A percentile compares a stretch with the other conserved stretches of the same genome.
Conservation (phyloP, 2,797 vertebrate species). For the Momotus momota region DNA sequence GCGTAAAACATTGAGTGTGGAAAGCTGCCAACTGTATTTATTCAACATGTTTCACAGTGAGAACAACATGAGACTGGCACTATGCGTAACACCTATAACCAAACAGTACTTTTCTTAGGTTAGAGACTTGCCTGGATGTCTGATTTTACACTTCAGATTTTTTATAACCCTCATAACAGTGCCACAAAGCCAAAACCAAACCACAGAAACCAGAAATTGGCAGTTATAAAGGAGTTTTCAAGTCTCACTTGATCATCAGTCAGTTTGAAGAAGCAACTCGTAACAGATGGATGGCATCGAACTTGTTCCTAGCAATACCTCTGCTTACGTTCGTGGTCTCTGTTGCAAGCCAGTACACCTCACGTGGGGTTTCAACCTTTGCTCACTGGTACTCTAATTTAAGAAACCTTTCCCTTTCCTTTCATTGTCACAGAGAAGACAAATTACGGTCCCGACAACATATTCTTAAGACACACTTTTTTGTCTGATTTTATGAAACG, state of each 20-base stretch:
- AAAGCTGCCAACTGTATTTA: background rate
- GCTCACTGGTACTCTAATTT: background rate
- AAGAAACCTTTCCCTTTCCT: constrained; percentile 12
- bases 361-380: background rate
- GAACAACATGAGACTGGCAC: background rate
- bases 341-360: background rate
- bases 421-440: constrained; percentile 53
- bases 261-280: background rate
- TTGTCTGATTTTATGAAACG: constrained; percentile 29
- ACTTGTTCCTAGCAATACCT: constrained; percentile 10
- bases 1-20: background rate
- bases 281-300: background rate
- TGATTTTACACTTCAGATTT: background rate
- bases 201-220: background rate
- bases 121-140: background rate
- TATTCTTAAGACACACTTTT: constrained; percentile 14
- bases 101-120: background rate
- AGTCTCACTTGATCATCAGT: constrained; percentile 27
- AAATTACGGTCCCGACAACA: constrained; percentile 44
- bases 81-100: background rate
- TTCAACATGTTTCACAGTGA: background rate
- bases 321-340: background rate
- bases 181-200: background rate
- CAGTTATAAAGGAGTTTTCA: constrained; percentile 6
- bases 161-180: background rate